Evolutionary conservation across 64 coral and sea anemone species (phyloP), one percentile per base, ranked within the genome.

Genomic region (Montipora foliosa): DNA sequence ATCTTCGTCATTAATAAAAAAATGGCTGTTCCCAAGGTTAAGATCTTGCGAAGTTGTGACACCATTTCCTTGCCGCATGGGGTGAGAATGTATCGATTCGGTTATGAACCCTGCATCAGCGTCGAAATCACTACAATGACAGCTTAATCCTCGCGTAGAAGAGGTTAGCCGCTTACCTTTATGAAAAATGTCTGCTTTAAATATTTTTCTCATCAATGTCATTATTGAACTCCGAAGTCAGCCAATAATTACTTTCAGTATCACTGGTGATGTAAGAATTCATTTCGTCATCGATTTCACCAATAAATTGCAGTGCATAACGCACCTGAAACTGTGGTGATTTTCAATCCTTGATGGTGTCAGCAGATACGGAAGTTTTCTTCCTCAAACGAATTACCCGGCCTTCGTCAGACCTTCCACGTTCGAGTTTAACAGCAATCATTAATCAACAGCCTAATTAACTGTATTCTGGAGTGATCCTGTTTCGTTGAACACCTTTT

Each of bases 401-500:
- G 37, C 37, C 0, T 37, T 37, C 37, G 37, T 37, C 37, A 37
- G 37, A 37, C 37, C 37, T 37, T 37, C 37, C 2, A 37, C 52
- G 52, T 55, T 55, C 16, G 57, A 8, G 57, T 44, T 82, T 55
- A 24, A 53, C 66, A 84, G 59, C 47, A 47, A 46, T 68, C 29
- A 37, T 37, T 48, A 67, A 84, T 67, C 44, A 61, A 62, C 20
- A 16, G 55, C 37, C 59, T 82, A 82, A 82, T 82, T 29, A 64
- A 5, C 57, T 29, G 25, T 58, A 47, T 45, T 83, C 59, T 24
- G 80, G 4, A 37, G 19, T 8, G 81, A 84, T 84, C 12, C 67
- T 67, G 11, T 84, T 84, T 29, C 37, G 25, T 46, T 84, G 59
- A 37, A 37, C 81, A 67, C 58, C 5, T 47, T 67, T 17, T 19